Evolutionary conservation across 2,113 vertebrate genomes (phyloP).

Genomic region (Hyperoodon ampullatus): DNA sequence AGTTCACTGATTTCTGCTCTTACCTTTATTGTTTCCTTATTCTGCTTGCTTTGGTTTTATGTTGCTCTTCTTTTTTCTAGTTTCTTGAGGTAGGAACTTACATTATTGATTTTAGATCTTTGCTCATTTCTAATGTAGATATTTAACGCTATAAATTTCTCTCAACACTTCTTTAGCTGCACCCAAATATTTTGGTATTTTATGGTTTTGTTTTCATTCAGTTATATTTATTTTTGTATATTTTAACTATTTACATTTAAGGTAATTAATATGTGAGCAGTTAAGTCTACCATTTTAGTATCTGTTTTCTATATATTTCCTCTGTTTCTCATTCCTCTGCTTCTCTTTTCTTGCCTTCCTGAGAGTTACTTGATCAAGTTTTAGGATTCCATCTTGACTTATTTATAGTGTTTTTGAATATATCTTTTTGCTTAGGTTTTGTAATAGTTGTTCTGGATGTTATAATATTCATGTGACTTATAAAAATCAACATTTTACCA

Average conservation of each 20-base stretch:
- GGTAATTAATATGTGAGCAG: neutral
- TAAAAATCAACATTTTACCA: neutral
- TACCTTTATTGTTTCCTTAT: too few relatives aligned
- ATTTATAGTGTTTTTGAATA: neutral
- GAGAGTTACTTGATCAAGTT: neutral
- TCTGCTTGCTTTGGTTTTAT: too few relatives aligned
- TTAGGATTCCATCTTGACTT: neutral
- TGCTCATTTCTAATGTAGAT: too few relatives aligned
- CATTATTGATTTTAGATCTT: too few relatives aligned
- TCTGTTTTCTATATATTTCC: neutral
- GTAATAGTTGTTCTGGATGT: neutral
- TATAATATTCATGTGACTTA: neutral
- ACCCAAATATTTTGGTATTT: neutral
- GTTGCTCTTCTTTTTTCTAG: too few relatives aligned
- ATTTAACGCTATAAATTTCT: too few relatives aligned
- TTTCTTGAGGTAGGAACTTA: too few relatives aligned
- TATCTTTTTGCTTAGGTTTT: neutral
- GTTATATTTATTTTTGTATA: neutral
- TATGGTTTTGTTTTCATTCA: neutral
- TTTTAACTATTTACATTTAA: neutral
- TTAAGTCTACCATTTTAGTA: neutral
- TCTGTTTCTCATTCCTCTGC: neutral
- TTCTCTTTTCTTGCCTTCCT: neutral
- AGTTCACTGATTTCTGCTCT: too few relatives aligned
- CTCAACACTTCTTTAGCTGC: neutral